phyloP scores from a whole-genome alignment of 2,797 vertebrate genomes.

The Falco concolor region DNA sequence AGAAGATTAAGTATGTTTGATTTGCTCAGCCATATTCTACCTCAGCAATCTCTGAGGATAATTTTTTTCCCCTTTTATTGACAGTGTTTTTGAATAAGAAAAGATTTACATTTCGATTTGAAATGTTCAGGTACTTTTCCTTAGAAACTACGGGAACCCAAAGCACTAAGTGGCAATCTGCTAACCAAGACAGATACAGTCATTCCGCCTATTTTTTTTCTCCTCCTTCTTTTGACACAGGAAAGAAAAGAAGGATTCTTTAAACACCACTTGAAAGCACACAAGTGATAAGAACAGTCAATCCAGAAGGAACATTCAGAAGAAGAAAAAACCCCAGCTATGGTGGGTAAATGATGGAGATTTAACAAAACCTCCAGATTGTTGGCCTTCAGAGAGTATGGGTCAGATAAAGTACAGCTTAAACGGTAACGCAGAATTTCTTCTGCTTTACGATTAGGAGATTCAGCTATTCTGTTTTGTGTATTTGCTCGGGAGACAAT shows the following conservation, averaged over 20 bases:
- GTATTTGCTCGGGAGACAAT: neutral
- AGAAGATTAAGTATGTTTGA: neutral
- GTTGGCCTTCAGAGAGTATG: rapidly evolving
- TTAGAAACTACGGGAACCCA: neutral
- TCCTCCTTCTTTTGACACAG: neutral
- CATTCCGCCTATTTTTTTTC: neutral
- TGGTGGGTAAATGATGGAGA: neutral
- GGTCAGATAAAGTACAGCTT: neutral
- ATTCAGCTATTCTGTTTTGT: neutral
- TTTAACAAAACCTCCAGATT: neutral
- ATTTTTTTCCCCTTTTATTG: neutral
- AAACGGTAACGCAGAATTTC: neutral
- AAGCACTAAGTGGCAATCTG: neutral
- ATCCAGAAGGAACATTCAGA: neutral
- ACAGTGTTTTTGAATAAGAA: neutral
- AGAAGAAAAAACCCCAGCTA: neutral
- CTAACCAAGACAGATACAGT: neutral
- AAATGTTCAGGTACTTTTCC: neutral
- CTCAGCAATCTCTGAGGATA: neutral
- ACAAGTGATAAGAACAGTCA: neutral
- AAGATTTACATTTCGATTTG: constrained; percentile 25
- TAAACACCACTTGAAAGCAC: neutral
- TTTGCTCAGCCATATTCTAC: neutral
- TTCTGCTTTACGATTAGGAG: neutral
- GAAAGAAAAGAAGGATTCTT: neutral